Evolutionary conservation across 2,113 vertebrate species (phyloP), one percentile per base, ranked within the genome.

Genomic region (Megaleporinus macrocephalus): DNA sequence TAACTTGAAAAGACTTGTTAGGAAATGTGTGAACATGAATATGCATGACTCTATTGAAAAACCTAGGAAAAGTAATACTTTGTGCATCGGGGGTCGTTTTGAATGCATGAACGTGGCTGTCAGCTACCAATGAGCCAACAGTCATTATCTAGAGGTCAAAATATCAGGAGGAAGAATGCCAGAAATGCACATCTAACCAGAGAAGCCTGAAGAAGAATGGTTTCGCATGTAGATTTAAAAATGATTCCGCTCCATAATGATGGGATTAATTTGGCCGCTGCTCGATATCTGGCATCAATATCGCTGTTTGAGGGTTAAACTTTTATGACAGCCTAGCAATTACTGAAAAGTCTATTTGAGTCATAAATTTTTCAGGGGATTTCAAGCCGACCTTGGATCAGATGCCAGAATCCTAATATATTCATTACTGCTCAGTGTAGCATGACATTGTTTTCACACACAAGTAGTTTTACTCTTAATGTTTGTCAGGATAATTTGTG

Each of bases 361-460:
- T 74, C 83, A 73, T 86, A 86, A 86, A 87, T 85, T 84, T 87
- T 85, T 84, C 83, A 83, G 83, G 72, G 74, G 70, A 41, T 29
- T 82, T 87, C 62, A 68, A 53, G 29, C 79, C 73, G 82, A 86
- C 86, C 84, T 87, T 83, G 79, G 76, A 86, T 88, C 82, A 88
- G 84, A 84, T 80, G 81, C 82, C 84, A 73, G 82, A 75, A 72
- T 84, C 77, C 77, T 80, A 86, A 86, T 84, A 84, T 83, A 88
- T 86, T 84, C 80, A 87, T 87, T 87, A 83, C 80, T 86, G 84
- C 84, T 88, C 82, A 86, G 81, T 72, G 73, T 84, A 80, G 82
- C 84, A 82, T 86, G 87, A 88, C 78, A 83, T 85, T 83, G 83
- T 86, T 86, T 86, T 83, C 87, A 88, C 84, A 86, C 77, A 78